Evolutionary conservation across 2,888 invertebrate genomes (phyloP).

Genomic region (Mactromeris polynyma): DNA sequence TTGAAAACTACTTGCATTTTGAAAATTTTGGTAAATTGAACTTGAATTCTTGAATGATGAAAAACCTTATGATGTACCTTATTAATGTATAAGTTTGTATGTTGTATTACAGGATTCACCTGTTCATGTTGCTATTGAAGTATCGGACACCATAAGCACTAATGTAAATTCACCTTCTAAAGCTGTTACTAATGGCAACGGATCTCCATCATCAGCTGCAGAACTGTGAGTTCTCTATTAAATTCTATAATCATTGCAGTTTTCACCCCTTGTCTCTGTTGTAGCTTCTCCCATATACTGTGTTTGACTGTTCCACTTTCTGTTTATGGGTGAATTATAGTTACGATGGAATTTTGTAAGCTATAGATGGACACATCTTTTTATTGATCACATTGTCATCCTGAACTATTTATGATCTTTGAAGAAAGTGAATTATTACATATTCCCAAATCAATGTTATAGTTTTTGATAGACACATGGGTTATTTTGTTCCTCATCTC

Average conservation of each 20-base stretch:
- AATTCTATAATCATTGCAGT: no score
- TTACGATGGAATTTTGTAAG: no score
- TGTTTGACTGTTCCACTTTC: not conserved
- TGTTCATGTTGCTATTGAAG: conserved; percentile 74
- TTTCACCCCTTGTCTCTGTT: not conserved
- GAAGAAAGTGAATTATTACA: no score
- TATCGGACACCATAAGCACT: conserved; percentile 55
- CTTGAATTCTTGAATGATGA: no score
- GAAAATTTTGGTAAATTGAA: no score
- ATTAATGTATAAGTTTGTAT: not conserved
- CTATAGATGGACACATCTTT: no score
- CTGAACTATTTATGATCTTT: not conserved
- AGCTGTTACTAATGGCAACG: conserved; percentile 50
- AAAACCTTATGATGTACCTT: not conserved
- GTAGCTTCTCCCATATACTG: not conserved
- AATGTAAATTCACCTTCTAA: conserved; percentile 55
- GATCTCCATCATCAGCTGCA: conserved; percentile 64
- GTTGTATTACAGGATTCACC: conserved; percentile 75
- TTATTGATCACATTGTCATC: no score
- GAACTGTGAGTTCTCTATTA: conserved; percentile 74
- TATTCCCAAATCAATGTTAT: no score
- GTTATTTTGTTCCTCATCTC: not conserved
- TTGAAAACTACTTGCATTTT: no score
- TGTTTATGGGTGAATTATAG: no score
- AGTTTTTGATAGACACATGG: not conserved